Conservation (phyloP, 2,113 vertebrate species). For the Struthidea cinerea region DNA sequence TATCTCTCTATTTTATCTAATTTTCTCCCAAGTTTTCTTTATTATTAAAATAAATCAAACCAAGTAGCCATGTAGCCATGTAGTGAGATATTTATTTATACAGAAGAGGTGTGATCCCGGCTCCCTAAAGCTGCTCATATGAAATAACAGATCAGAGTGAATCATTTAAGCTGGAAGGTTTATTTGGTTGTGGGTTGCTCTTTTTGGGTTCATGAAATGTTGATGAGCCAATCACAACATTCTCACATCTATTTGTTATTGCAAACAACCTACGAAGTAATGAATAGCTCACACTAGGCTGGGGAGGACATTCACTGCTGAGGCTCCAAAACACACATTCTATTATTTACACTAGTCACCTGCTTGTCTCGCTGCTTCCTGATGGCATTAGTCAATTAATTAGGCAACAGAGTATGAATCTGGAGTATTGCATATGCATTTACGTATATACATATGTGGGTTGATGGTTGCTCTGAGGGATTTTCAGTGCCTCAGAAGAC, state of each 20-base stretch:
- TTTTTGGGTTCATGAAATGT: neutral
- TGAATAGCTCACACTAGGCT: neutral
- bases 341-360: neutral
- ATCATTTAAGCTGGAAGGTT: neutral
- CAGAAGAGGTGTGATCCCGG: neutral
- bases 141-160: neutral
- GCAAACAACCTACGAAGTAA: neutral
- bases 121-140: neutral
- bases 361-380: neutral
- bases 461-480: neutral
- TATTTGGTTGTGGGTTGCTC: neutral
- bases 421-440: neutral
- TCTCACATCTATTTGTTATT: neutral
- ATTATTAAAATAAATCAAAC: neutral
- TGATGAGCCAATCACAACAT: conserved; percentile 14
- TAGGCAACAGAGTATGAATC: neutral
- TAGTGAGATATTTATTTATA: neutral
- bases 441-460: neutral
- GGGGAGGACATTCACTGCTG: neutral
- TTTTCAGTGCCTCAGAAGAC: neutral
- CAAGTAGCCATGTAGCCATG: neutral
- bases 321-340: neutral
- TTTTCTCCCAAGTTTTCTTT: neutral
- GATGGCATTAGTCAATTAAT: neutral
- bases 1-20: neutral